Percentiles rank a stretch among this genome's conserved stretches.
These are phyloP conservation scores for Rhinophrynus dorsalis DNA, from an alignment of 2,797 vertebrate genomes.

Conservation along the genomic window DNA sequence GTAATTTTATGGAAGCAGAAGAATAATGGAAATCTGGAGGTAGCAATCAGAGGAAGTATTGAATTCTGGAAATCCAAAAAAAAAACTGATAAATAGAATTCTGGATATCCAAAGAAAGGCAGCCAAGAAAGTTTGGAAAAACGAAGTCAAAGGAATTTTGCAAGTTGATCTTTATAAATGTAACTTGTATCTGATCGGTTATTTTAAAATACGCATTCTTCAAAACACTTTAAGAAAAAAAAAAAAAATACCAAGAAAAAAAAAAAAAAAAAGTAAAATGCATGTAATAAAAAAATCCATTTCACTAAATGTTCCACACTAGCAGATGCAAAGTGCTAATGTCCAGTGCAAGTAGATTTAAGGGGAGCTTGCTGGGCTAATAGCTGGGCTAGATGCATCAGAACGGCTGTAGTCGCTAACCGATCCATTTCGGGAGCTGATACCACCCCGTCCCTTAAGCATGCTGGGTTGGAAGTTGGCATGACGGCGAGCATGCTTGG, in stretches of 20 bases:
- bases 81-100: constrained; percentile 39
- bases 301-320: constrained; percentile 53
- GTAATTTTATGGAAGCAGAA: constrained; percentile 21
- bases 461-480: constrained; percentile 92
- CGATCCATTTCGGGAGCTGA: constrained; percentile 80
- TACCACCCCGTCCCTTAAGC: constrained; percentile 82
- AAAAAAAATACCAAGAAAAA: constrained; percentile 51
- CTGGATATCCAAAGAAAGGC: constrained; percentile 54
- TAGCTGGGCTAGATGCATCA: constrained; percentile 89
- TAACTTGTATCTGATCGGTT: constrained; percentile 29
- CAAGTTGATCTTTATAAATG: constrained; percentile 21
- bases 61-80: constrained; percentile 45
- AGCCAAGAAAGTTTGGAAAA: constrained; percentile 38
- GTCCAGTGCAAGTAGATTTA: constrained; percentile 70
- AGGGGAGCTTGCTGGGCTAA: constrained; percentile 92
- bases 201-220: constrained; percentile 35
- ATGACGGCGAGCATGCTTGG: constrained; percentile 94
- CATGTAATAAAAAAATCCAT: constrained; percentile 45
- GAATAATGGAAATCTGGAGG: constrained; percentile 39
- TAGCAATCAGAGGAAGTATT: constrained; percentile 43
- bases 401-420: constrained; percentile 98
- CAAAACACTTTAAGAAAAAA: constrained; percentile 22
- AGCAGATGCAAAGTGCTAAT: constrained; percentile 73
- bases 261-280: constrained; percentile 55
- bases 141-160: constrained; percentile 16